Base-by-base conservation (phyloP, 2,888 invertebrate genomes). In the Hypercompe scribonia region DNA sequence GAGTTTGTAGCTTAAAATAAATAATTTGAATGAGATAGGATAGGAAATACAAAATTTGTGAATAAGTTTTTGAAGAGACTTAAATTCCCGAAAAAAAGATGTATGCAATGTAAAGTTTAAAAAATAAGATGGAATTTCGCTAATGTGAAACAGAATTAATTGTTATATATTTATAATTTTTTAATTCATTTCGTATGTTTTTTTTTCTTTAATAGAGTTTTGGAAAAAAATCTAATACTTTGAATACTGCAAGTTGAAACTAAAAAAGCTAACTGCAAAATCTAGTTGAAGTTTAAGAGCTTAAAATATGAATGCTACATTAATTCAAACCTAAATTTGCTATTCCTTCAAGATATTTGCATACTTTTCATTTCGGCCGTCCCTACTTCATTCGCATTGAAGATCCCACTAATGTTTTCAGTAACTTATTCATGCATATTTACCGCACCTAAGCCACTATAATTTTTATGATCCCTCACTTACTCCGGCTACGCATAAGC, bases 331-430 rank as follows among this genome's bases (percentile, higher is more conserved):
- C 8, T 31, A 31, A 18, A 18, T 42, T 46, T 21, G 15, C 13
- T 42, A 65, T 42, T 66, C 28, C 11, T 0, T 66, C 24, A 31
- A 66, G 42, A 8, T 11, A 46, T 28, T 18, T n/a, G 65, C 65
- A n/a, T 39, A 42, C 39, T 28, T 65, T 39, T 36, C 36, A 28
- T 65, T 65, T 24, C 36, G 15, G n/a, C 15, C 36, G 65, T 39
- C 28, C 10, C 18, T 10, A 28, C 65, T 42, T 42, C 42, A 42
- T 31, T 31, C 31, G 31, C 21, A 66, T 31, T 11, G 42, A 42
- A 31, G 42, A 66, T 42, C 31, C 31, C 42, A 46, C 31, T 39
- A 66, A 66, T 46, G 31, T 42, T 66, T 66, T 42, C 66, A 66
- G 10, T 31, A 31, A 11, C 66, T 66, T 42, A 39, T 21, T 42